Evolutionary conservation across 2,113 vertebrate species (phyloP), one percentile per base, ranked within the genome.

Genomic region (Antennarius striatus): DNA sequence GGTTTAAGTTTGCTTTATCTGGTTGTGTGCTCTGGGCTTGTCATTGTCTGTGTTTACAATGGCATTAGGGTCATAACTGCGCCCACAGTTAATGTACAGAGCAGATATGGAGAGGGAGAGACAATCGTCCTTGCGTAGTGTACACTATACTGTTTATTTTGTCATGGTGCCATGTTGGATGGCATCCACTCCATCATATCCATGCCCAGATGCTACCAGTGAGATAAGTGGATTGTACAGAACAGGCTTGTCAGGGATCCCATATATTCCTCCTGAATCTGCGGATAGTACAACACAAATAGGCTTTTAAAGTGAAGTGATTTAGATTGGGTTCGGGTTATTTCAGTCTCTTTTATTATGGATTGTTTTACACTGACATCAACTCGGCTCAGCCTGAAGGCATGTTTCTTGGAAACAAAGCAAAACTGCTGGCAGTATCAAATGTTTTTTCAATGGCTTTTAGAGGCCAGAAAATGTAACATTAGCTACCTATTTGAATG

Each of bases 151-250:
- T 88, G 85, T 88, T 88, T 77, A 83, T 80, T 89, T 86, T 90
- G 87, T 83, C 86, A 77, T 62, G 62, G 82, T 84, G 90, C 88
- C 83, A 89, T 82, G 75, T 86, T 89, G 91, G 85, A 91, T 78
- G 62, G 60, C 7, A 22, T 86, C 86, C 89, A 91, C 77, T 79
- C 73, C 82, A 85, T 82, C 71, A 84, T 85, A 83, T 75, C 78
- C 78, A 76, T 84, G 80, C 78, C 86, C 83, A 90, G 87, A 90
- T 90, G 86, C 77, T 85, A 83, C 82, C 64, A 80, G 86, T 58
- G 72, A 87, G 87, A 87, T 90, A 89, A 91, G 84, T 86, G 86
- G 87, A 88, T 88, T 88, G 83, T 75, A 79, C 77, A 79, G 78
- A 81, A 71, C 56, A 81, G 73, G 69, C 84, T 86, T 87, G 82